A percentile compares a stretch with the other conserved stretches of the same genome.
Evolutionary conservation across 2,113 vertebrate species (phyloP).

Genomic region (Myotis davidii): DNA sequence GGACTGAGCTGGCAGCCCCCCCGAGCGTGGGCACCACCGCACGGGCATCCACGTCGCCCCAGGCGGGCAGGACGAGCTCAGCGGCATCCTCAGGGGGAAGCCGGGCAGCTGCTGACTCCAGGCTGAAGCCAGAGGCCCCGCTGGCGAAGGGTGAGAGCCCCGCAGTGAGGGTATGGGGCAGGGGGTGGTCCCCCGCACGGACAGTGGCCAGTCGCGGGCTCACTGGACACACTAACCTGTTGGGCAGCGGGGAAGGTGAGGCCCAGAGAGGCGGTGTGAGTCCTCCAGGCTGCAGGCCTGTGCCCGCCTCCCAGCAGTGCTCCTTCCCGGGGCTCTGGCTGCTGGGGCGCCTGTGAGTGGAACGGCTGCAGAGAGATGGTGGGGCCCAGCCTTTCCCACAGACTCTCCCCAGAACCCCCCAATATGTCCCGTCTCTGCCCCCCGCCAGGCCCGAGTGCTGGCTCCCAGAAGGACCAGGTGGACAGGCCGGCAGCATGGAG

Average conservation of each 20-base stretch:
- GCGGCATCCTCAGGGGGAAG: accelerated
- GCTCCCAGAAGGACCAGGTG: constrained; percentile 50
- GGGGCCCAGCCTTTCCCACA: not conserved
- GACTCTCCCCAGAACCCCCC: not conserved
- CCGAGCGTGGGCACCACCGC: not conserved
- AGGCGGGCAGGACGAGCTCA: not conserved
- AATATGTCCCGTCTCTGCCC: not conserved
- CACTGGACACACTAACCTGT: accelerated
- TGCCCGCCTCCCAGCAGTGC: too few species aligned
- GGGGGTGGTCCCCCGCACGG: accelerated
- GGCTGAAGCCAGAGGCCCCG: constrained; percentile 61
- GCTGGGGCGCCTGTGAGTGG: not conserved
- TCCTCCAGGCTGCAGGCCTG: not conserved
- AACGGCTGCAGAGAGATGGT: not conserved
- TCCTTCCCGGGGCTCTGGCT: not conserved
- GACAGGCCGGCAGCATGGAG: constrained; percentile 87
- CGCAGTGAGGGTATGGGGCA: not conserved
- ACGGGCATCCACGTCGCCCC: accelerated
- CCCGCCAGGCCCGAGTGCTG: constrained; percentile 31
- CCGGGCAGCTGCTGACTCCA: not conserved
- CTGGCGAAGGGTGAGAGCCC: constrained; percentile 75
- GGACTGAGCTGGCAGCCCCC: not conserved
- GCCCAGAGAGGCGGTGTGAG: not conserved
- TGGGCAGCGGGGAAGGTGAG: not conserved
- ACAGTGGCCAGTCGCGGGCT: accelerated